Conservation (phyloP, 2,797 vertebrate genomes). For the Alosa sapidissima region DNA sequence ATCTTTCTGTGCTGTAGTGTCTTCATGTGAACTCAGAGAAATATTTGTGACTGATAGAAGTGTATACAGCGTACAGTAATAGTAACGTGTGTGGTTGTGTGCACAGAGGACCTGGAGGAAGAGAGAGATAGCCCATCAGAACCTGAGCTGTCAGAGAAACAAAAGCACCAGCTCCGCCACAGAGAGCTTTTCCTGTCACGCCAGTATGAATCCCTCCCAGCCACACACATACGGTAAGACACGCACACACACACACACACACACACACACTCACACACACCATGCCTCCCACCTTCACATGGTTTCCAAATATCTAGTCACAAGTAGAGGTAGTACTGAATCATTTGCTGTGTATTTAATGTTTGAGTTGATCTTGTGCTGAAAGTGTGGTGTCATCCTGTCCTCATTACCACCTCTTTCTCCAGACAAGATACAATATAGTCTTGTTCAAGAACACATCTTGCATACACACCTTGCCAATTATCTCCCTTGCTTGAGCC, state of each 20-base stretch:
- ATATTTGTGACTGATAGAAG: background rate
- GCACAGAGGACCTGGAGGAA: constrained; percentile 92
- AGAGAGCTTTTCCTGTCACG: constrained; percentile 95
- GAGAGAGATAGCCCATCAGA: constrained; percentile 88
- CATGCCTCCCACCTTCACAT: background rate
- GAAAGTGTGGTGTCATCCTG: background rate
- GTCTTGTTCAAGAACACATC: background rate
- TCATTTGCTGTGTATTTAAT: background rate
- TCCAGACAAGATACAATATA: background rate
- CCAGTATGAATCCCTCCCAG: constrained; percentile 93
- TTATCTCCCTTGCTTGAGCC: constrained; percentile 30
- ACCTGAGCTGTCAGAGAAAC: constrained; percentile 90
- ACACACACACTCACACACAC: background rate
- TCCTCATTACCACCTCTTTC: background rate
- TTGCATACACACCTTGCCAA: background rate
- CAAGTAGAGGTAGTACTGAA: background rate
- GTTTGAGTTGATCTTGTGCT: background rate
- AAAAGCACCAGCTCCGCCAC: constrained; percentile 96
- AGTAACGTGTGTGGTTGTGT: background rate
- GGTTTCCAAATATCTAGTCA: background rate
- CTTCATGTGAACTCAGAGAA: background rate
- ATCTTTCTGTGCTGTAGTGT: background rate
- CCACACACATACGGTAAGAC: constrained; percentile 93
- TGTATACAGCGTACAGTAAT: background rate
- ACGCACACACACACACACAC: background rate